A percentile compares a stretch with the other conserved stretches of the same genome.
Evolutionary conservation across 1,140 invertebrate species (phyloP).

Genomic region (Pogonognathellus flavescens): DNA sequence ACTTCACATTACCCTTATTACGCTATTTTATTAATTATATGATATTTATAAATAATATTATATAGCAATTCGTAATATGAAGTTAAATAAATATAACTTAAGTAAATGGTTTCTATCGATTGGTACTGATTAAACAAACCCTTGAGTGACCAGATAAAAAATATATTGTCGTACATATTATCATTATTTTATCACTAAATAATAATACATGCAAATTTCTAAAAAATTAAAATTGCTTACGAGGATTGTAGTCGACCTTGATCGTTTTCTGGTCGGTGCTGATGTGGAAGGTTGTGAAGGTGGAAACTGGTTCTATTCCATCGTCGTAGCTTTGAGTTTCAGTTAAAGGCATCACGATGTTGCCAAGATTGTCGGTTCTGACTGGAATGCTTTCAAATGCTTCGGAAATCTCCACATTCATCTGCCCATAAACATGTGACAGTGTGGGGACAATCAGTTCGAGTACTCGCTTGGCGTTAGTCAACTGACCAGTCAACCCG

Average conservation of each 20-base stretch:
- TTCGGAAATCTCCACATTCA: neutral
- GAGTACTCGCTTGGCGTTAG: conserved; percentile 6
- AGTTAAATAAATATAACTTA: too few species aligned
- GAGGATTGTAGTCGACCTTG: conserved; percentile 46
- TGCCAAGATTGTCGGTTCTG: neutral
- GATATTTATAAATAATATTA: too few species aligned
- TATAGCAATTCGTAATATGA: too few species aligned
- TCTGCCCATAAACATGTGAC: neutral
- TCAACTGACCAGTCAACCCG: neutral
- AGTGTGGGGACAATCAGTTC: conserved; percentile 41
- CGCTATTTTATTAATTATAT: too few species aligned
- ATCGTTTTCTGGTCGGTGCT: conserved; percentile 2
- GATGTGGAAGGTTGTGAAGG: neutral
- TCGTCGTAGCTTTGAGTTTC: neutral
- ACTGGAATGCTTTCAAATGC: conserved; percentile 3
- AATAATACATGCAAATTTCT: neutral
- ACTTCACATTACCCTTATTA: too few species aligned
- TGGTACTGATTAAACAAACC: too few species aligned
- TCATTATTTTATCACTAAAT: neutral
- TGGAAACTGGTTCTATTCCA: neutral
- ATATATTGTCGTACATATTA: too few species aligned
- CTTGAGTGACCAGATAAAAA: too few species aligned
- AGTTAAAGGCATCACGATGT: neutral
- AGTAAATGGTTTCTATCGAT: too few species aligned
- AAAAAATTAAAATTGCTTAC: conserved; percentile 49